Evolutionary conservation across 2,113 vertebrate genomes (phyloP), one percentile per base, ranked within the genome.

Genomic region (Trichechus manatus): DNA sequence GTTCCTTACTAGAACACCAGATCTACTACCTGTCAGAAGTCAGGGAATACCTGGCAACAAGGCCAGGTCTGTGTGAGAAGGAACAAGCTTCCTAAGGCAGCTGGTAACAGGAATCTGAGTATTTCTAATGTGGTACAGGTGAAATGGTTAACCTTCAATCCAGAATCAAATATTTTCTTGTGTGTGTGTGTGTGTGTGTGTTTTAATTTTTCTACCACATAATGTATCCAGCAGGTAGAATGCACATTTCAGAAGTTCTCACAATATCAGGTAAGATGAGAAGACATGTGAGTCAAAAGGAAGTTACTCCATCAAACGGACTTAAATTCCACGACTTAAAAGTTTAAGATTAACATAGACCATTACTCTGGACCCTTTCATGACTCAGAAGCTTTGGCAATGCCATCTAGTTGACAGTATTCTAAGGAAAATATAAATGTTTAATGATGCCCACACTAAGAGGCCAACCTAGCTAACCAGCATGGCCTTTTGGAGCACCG

Each of bases 21-120:
- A 90, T 95, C 70, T 92, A 83, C 86, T 89, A 53, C 59, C 77
- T 97, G 70, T 88, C 85, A 95, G 85, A 97, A 98, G 44, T 11
- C 88, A 96, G 66, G 20, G 61, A 93, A 68, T 92, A 95, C 93
- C 95, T 80, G 31, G 81, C 81, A 91, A 3, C 0, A 83, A 89
- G 89, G 13, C 36, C 64, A 96, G 63, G 88, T 84, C 68, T 97
- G 9, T 66, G 36, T 53, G 87, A 96, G 89, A 4, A 96, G 9
- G 33, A 96, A 44, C 83, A 89, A 93, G 15, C 50, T 94, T 96
- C 93, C 92, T 84, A 97, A 97, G 94, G 56, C 29, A 86, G 27
- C 29, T 20, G 53, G 36, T 95, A 97, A 95, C 7, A 39, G 79
- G 98, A 97, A 96, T 96, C 29, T 70, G 68, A 95, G 31, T 79